Evolutionary conservation across 2,113 vertebrate species (phyloP).

Genomic region (Hiodon alosoides): DNA sequence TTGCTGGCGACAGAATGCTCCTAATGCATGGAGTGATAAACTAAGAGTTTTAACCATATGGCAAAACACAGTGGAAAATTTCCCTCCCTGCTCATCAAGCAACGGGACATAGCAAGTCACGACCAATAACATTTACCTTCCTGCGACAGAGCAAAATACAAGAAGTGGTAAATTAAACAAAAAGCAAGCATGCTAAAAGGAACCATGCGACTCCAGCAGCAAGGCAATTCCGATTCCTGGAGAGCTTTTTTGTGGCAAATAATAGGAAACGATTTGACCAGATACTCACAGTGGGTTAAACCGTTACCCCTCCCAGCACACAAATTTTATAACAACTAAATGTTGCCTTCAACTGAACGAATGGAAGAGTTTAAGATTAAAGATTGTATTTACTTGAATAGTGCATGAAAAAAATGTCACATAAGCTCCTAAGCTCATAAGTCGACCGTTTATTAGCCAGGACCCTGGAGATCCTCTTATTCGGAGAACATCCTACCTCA

Average conservation of each 20-base stretch:
- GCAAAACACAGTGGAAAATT: no score
- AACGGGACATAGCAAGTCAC: constrained; percentile 1
- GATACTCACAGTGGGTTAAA: background rate
- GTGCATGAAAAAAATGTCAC: constrained; percentile 42
- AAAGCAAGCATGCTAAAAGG: constrained; percentile 34
- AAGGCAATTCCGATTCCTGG: constrained; percentile 42
- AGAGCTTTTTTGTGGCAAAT: constrained; percentile 28
- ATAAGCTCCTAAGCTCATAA: constrained; percentile 27
- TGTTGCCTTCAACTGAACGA: constrained; percentile 52
- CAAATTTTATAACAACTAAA: constrained; percentile 60
- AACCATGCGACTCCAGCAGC: constrained; percentile 24
- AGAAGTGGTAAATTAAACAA: constrained; percentile 32
- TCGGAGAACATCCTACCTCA: background rate
- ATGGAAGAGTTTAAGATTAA: constrained; percentile 51
- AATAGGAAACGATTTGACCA: background rate
- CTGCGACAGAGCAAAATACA: no score
- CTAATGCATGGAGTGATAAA: no score
- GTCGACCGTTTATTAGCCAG: background rate
- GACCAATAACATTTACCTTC: constrained; percentile 32
- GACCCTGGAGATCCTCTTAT: background rate
- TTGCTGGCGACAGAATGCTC: no score
- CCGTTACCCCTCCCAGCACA: constrained; percentile 29
- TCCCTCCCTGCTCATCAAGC: no score
- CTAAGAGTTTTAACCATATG: no score
- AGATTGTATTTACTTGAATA: constrained; percentile 56